Evolutionary conservation across 2,888 invertebrate genomes (phyloP), one percentile per base, ranked within the genome.

Genomic region (Pristionchus arcanus): DNA sequence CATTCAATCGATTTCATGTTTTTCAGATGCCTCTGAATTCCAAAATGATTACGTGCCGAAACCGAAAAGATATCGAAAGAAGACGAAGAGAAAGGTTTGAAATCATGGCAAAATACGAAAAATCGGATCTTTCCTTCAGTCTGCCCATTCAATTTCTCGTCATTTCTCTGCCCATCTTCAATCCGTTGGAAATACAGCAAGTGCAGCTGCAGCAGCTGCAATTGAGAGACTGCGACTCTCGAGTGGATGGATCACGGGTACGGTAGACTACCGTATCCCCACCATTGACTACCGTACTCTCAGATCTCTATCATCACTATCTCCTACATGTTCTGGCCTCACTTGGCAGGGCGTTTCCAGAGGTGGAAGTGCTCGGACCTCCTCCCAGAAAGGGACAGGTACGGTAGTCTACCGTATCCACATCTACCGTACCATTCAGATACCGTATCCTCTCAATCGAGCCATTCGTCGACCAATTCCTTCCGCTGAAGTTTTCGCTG

Each of bases 231-330:
- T 81, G 49, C 81, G 81, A 81, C 49, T 16, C 7, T 81, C 81
- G 81, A 81, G n/a, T 53, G 81, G 81, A 81, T 81, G 81, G 81
- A 81, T 74, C 37, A 74, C 74, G 16, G 74, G 74, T 74, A 74
- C 74, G 15, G 74, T 74, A 74, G 37, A 21, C 74, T 74, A 74
- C 74, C 34, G 74, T 74, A 74, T 16, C 9, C 74, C n/a, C 25
- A 19, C 71, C 13, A 49, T 49, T 49, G 42, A 49, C 16, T 71
- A 71, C 71, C 13, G 71, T 71, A 71, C 19, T 34, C n/a, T 53
- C 53, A 81, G 81, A 81, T 53, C 81, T 81, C 81, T 81, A 81
- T 49, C n/a, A 81, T 7, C 81, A 81, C 53, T 81, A 81, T 81
- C 81, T n/a, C 13, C 53, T 81, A n/a, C 81, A 28, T n/a, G 28